Evolutionary conservation across 2,797 vertebrate genomes (phyloP), one percentile per base, ranked within the genome.

Genomic region (Lutjanus argentimaculatus): DNA sequence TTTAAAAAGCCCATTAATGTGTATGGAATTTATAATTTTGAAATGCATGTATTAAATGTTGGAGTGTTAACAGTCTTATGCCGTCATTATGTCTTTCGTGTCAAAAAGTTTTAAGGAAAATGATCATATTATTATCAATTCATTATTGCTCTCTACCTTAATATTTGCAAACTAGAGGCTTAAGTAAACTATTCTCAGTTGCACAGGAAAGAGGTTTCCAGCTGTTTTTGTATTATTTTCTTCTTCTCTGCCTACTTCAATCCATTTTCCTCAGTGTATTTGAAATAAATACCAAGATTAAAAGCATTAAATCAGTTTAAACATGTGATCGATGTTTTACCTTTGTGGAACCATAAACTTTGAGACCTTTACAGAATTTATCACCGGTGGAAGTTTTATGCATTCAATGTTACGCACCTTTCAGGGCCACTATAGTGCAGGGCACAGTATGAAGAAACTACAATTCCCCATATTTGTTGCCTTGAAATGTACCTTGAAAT

Each of bases 151-250:
- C 22, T 48, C 45, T 30, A 11, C 69, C 59, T 58, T 68, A 46
- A 42, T 57, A 49, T 70, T 61, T 48, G 16, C 15, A 55, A 25
- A 51, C 59, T 13, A 46, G 17, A 55, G 48, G 46, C 48, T 78
- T 22, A 15, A 16, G 0, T 10, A 17, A 48, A 65, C 2, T 6
- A 40, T 36, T 57, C 17, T 42, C 6, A 15, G 36, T 59, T 65
- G 8, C 0, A 0, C 19, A 19, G 7, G 4, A 73, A 52, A 58
- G 19, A 25, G 0, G 1, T n/a, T 46, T 64, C 14, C 40, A 72
- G 9, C 21, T 52, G 16, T 49, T 19, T 66, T 43, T 51, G 25
- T 42, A 19, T 59, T 16, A 4, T 46, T 46, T 62, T 68, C 3
- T 42, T 68, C 63, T 45, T 13, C 25, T 42, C 57, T 25, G 10